Conservation (phyloP, 2,888 invertebrate genomes). For the Mesorhabditis belari region DNA sequence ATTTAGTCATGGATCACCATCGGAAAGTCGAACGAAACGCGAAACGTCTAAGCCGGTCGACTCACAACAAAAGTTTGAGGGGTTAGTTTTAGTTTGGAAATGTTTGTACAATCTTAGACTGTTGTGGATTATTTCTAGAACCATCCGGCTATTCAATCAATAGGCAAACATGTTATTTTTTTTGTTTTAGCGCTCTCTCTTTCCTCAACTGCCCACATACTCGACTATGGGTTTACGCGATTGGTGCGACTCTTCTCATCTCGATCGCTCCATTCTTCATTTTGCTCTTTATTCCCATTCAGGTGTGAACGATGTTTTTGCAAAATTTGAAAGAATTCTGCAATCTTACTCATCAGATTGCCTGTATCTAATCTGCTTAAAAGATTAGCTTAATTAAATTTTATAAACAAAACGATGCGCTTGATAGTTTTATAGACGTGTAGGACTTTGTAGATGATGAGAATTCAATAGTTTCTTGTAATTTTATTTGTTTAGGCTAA, state of each 20-base stretch:
- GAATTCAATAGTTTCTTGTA: not conserved
- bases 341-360: not conserved
- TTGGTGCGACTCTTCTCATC: conserved; percentile 76
- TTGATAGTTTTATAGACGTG: too few relatives aligned
- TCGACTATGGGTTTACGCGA: conserved; percentile 47
- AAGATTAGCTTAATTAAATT: not conserved
- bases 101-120: not conserved
- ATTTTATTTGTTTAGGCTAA: conserved; percentile 27
- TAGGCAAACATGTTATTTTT: not conserved
- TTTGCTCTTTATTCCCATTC: conserved; percentile 83
- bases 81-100: not conserved
- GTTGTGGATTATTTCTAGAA: not conserved
- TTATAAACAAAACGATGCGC: not conserved
- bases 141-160: not conserved
- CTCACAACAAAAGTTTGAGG: conserved; percentile 3
- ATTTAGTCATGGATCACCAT: conserved; percentile 8
- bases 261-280: conserved; percentile 90
- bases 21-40: conserved; percentile 21
- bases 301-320: conserved; percentile 54
- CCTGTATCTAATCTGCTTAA: not conserved
- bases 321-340: not conserved
- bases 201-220: conserved; percentile 45
- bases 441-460: not conserved
- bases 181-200: conserved; percentile 31
- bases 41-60: not conserved